Conservation (phyloP, 2,888 invertebrate genomes). For the Erpobdella octoculata region DNA sequence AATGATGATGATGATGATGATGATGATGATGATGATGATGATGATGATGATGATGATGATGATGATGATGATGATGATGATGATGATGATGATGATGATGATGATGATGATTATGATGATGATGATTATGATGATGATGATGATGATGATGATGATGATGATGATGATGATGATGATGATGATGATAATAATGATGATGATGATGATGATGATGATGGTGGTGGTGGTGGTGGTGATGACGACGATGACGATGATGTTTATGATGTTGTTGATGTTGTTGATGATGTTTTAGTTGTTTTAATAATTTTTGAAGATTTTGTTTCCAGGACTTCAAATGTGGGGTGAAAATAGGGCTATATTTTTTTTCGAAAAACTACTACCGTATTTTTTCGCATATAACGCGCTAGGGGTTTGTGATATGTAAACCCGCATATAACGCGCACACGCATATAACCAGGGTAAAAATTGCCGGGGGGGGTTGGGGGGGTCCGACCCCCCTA, state of each 20-base stretch:
- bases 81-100: conserved; percentile 5
- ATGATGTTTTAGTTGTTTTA: too few relatives aligned
- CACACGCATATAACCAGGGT: too few relatives aligned
- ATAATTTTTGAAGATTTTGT: too few relatives aligned
- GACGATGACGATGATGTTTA: conserved; percentile 17
- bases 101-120: conserved; percentile 2
- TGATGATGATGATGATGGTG: background rate
- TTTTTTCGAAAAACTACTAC: too few relatives aligned
- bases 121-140: conserved; percentile 19
- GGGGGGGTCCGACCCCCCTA: too few relatives aligned
- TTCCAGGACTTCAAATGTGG: too few relatives aligned
- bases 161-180: conserved; percentile 18
- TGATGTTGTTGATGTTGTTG: background rate
- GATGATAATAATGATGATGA: conserved; percentile 14
- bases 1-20: background rate
- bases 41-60: conserved; percentile 13
- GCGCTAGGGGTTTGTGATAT: too few relatives aligned
- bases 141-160: conserved; percentile 9
- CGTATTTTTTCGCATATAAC: too few relatives aligned
- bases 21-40: conserved; percentile 11
- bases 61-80: conserved; percentile 17
- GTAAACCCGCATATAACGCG: too few relatives aligned
- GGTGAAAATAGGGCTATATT: too few relatives aligned
- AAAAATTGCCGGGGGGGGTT: too few relatives aligned
- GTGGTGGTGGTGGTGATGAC: conserved; percentile 1